A percentile compares a stretch with the other conserved stretches of the same genome.
Evolutionary conservation across 1,140 invertebrate species (phyloP).

Genomic region (Ylistrum balloti): DNA sequence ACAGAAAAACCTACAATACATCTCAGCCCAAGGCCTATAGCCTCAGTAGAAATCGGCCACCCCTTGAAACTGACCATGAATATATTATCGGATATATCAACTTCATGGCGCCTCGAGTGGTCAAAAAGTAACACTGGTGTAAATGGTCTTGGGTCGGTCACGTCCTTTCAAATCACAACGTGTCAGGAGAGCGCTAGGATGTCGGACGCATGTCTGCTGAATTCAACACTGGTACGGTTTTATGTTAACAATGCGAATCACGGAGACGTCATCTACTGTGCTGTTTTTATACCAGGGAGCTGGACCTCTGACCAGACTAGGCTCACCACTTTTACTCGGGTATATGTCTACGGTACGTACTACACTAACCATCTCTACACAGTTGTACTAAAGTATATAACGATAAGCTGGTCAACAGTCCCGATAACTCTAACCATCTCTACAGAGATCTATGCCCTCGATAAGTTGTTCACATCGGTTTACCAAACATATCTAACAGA

Average conservation of each 20-base stretch:
- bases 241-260: background rate
- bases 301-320: too few species aligned
- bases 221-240: background rate
- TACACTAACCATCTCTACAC: background rate
- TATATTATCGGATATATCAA: background rate
- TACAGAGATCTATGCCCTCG: too few species aligned
- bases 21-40: background rate
- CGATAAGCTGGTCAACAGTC: background rate
- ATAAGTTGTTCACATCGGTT: too few species aligned
- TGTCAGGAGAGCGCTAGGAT: background rate
- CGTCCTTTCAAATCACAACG: background rate
- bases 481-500: too few species aligned
- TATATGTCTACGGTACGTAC: too few species aligned
- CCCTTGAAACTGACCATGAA: background rate
- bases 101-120: background rate
- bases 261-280: background rate
- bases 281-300: background rate
- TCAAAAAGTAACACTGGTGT: background rate
- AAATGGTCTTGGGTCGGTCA: background rate
- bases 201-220: background rate
- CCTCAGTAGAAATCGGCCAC: background rate
- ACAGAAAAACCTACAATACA: too few species aligned
- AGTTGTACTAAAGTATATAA: background rate
- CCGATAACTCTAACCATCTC: too few species aligned
- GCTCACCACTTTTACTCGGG: too few species aligned